These are phyloP conservation scores for Drosophila setosimentum DNA, from an alignment of 2,888 invertebrate species.

Conservation along the genomic window DNA sequence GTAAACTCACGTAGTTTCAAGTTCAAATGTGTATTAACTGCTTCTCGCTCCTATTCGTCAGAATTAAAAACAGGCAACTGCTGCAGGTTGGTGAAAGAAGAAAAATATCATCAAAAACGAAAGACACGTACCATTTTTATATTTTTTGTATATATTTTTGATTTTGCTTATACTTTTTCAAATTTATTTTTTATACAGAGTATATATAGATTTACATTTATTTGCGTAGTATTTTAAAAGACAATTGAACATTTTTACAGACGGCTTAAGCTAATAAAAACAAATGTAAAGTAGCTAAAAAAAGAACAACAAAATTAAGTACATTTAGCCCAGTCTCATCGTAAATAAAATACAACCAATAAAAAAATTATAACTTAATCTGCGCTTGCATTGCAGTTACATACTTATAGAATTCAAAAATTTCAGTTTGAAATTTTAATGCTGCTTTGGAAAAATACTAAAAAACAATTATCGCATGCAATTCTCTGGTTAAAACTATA, in stretches of 20 bases:
- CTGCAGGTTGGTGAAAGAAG: too few species aligned
- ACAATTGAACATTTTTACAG: constrained; percentile 38
- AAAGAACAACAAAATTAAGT: constrained; percentile 43
- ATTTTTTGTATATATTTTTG: not conserved
- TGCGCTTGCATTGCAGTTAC: not conserved
- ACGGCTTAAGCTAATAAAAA: constrained; percentile 35
- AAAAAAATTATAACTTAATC: not conserved
- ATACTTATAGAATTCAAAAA: not conserved
- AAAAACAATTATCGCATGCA: constrained; percentile 41
- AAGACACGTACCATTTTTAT: not conserved
- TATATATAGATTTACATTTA: constrained; percentile 36
- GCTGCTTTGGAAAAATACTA: constrained; percentile 33
- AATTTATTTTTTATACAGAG: constrained; percentile 40
- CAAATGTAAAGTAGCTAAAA: constrained; percentile 7
- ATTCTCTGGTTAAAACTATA: constrained; percentile 42
- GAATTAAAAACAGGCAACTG: too few species aligned
- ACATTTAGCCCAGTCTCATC: constrained; percentile 44
- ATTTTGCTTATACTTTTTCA: constrained; percentile 28
- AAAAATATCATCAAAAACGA: not conserved
- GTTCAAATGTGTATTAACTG: too few species aligned
- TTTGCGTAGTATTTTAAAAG: constrained; percentile 18
- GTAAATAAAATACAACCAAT: constrained; percentile 26
- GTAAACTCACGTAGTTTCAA: too few species aligned
- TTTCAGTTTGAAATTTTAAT: not conserved
- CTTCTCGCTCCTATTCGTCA: too few species aligned